Evolutionary conservation across 2,797 vertebrate species (phyloP), one percentile per base, ranked within the genome.

Genomic region (Galaxias olidus): DNA sequence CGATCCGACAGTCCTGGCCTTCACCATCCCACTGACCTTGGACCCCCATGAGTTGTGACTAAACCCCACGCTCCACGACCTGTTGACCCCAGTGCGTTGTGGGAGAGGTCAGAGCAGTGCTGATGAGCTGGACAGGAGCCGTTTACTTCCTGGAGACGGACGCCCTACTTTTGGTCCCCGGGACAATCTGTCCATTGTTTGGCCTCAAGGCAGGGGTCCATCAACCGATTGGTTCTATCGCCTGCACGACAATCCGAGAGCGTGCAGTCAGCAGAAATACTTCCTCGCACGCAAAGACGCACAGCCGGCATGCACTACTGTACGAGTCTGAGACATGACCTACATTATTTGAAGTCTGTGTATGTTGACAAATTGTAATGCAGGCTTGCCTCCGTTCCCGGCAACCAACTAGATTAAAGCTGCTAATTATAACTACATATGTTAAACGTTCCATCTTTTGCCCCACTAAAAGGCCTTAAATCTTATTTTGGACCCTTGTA

Each of bases 131-230:
- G 74, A 63, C 67, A 57, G 76, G 75, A 85, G 77, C 72, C 70
- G 83, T 86, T 84, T 83, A 79, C 80, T 75, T 78, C 66, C 82
- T 77, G 67, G 71, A 83, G 79, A 82, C 71, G 82, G 60, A 57
- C 75, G 86, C 73, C 82, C 89, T 76, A 83, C 72, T 85, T 90
- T 87, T 68, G 72, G 66, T 77, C 67, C 65, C 59, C 1, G 81
- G 81, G 80, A 88, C 82, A 87, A 74, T 83, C 83, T 77, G 84
- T 59, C 74, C 75, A 83, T 86, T 88, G 84, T 88, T 72, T 12
- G 68, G 71, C 72, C 41, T 69, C 71, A 72, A 78, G 51, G 30
- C 30, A 30, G 30, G 30, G 30, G 30, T 30, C 30, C 83, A 69
- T 81, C 64, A 15, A 68, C 74, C 73, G 45, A 76, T 78, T 56